Percentiles rank a stretch among this genome's conserved stretches.
phyloP scores from a whole-genome alignment of 1,140 invertebrate species.

The Lucilia sericata region DNA sequence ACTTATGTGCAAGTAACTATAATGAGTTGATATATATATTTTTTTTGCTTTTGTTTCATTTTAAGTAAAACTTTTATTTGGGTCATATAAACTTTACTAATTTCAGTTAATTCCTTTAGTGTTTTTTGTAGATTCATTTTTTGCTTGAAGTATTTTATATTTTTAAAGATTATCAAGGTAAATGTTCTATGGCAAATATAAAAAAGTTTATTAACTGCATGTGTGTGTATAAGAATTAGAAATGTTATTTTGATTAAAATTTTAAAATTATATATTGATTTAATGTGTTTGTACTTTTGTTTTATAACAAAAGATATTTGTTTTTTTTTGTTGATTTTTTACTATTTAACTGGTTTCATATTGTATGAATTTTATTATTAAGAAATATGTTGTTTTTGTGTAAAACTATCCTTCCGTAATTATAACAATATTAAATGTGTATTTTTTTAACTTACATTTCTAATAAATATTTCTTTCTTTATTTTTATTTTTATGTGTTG shows the following conservation, averaged over 20 bases:
- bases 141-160: background rate
- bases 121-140: background rate
- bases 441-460: background rate
- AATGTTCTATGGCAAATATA: background rate
- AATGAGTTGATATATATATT: background rate
- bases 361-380: background rate
- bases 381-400: background rate
- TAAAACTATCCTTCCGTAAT: constrained; percentile 11
- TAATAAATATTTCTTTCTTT: background rate
- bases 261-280: too few relatives aligned
- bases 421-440: too few relatives aligned
- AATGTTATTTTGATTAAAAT: too few relatives aligned
- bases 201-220: too few relatives aligned
- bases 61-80: background rate
- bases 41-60: background rate
- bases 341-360: background rate
- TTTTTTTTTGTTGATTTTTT: too few relatives aligned
- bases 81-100: background rate
- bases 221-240: too few relatives aligned
- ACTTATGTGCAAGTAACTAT: background rate
- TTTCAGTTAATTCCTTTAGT: background rate
- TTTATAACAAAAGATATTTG: too few relatives aligned
- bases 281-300: too few relatives aligned
- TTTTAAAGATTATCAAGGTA: constrained; percentile 1
- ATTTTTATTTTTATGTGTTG: background rate